These are phyloP conservation scores for Belgica antarctica DNA, from an alignment of 2,888 invertebrate species.

Conservation along the genomic window DNA sequence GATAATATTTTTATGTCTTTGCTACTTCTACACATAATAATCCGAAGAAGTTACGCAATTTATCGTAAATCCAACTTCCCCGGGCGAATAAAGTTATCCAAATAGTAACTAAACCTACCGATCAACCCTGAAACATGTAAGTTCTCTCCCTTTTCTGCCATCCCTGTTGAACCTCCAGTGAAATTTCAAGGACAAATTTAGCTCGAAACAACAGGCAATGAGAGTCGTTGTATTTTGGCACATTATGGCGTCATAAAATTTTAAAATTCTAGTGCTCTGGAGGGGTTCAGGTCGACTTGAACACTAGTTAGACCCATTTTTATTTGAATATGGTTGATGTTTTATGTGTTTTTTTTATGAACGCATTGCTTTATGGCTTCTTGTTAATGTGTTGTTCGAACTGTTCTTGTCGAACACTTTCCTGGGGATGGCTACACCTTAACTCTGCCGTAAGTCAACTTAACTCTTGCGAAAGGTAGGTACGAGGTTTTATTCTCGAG, in stretches of 20 bases:
- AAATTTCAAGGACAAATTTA: conserved; percentile 36
- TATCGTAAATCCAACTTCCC: neutral
- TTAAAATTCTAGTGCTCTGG: conserved; percentile 12
- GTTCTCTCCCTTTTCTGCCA: neutral
- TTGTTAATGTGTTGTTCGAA: neutral
- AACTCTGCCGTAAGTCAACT: too few relatives aligned
- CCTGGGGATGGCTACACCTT: too few relatives aligned
- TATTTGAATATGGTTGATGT: conserved; percentile 32
- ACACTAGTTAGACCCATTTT: conserved; percentile 16
- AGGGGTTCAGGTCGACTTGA: conserved; percentile 12
- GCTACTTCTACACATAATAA: neutral
- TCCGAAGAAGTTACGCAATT: neutral
- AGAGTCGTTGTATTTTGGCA: conserved; percentile 26
- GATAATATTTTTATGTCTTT: neutral
- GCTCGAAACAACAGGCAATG: too few relatives aligned
- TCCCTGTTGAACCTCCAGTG: neutral
- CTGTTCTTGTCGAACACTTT: too few relatives aligned
- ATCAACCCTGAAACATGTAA: neutral
- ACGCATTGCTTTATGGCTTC: conserved; percentile 3
- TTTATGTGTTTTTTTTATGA: conserved; percentile 37
- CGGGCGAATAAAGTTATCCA: neutral
- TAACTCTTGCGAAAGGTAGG: neutral
- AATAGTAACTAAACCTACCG: neutral
- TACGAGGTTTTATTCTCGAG: neutral
- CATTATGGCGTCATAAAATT: conserved; percentile 37